Base-by-base conservation (phyloP, 2,888 invertebrate species). In the Caradrina clavipalpis region DNA sequence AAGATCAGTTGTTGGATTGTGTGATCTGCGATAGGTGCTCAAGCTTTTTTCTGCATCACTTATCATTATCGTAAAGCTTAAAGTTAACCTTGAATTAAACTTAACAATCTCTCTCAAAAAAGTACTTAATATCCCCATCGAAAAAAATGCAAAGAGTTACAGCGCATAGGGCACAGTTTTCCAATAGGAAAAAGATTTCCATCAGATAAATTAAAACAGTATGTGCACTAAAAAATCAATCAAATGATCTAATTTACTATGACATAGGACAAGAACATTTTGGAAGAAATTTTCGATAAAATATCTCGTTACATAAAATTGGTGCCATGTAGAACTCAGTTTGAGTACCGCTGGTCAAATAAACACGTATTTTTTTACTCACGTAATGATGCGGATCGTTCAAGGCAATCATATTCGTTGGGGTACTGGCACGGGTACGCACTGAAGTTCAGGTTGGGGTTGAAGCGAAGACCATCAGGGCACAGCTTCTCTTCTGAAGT, bases 391-490 rank as follows among this genome's bases (percentile, higher is more conserved):
- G n/a, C n/a, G 7, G 97, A 96, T 78, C 98, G 96, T 82, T 97
- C 97, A 4, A 96, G 96, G 88, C 98, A 98, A 76, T 97, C 96
- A 8, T 98, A 97, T 82, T 98, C 98, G 73, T 97, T 97, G 60
- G 98, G 98, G 92, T 98, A 98, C 85, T 97, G 97, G 88, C 98
- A 98, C 3, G 98, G 98, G 88, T 97, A 98, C 21, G 96, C 96
- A 70, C 96, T 97, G 83, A 96, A 95, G 26, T 97, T 97, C 3
- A 96, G 94, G 58, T 97, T 97, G 7, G 97, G 97, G 88, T 98
- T 98, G 94, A 97, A 98, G 0, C 98, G 96, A 22, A 98, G 95
- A 50, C 98, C 98, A 86, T 98, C 98, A 0, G 98, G 98, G 79
- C 98, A 98, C 5, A 97, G 90, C 86, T 98, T 98, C 88, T 98